Evolutionary conservation across 2,113 vertebrate genomes (phyloP).

Genomic region (Halcyon malimbica): DNA sequence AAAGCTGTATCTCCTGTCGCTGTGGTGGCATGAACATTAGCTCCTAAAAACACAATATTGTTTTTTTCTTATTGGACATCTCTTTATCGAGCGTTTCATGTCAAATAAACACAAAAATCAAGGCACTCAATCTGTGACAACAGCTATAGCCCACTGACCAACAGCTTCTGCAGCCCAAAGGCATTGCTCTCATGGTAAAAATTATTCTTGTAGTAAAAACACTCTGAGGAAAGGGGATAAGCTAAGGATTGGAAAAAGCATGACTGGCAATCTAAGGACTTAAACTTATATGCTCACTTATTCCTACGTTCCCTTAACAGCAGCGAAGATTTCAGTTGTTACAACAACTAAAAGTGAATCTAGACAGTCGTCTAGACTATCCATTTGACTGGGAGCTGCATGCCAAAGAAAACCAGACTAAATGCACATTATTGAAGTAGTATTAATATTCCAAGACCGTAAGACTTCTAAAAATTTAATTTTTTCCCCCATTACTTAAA

Average conservation of each 20-base stretch:
- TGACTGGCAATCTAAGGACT: not conserved
- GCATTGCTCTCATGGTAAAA: not conserved
- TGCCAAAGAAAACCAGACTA: not conserved
- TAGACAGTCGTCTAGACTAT: not conserved
- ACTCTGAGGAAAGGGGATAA: not conserved
- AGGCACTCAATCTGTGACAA: not conserved
- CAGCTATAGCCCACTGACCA: not conserved
- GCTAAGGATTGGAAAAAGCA: not conserved
- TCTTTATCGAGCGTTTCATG: not conserved
- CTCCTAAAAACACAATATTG: constrained; percentile 77
- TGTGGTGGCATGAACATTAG: constrained; percentile 97
- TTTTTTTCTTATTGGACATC: not conserved
- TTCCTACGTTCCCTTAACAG: not conserved
- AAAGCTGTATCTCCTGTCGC: constrained; percentile 96
- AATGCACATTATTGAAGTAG: not conserved
- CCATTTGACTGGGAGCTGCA: not conserved
- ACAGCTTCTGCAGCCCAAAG: not conserved
- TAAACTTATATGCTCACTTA: not conserved
- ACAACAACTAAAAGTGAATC: not conserved
- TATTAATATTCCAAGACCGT: not conserved
- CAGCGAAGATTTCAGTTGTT: not conserved
- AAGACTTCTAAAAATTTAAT: not conserved
- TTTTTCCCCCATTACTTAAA: not conserved
- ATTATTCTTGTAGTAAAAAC: not conserved
- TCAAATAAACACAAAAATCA: not conserved